phyloP scores from a whole-genome alignment of 2,888 invertebrate species.

The Harpalus rubripes region DNA sequence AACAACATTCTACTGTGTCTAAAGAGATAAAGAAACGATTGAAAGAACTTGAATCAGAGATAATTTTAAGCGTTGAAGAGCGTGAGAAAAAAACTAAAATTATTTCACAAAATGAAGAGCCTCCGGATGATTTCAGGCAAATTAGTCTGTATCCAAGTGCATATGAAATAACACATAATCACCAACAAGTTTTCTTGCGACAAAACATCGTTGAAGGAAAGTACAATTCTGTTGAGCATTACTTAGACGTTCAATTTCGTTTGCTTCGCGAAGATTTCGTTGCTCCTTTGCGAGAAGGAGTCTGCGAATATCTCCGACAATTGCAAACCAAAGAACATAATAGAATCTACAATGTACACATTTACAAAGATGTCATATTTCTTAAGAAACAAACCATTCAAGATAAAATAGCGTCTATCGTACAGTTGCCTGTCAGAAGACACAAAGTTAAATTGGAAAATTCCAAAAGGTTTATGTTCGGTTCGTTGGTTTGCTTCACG shows the following conservation, averaged over 20 bases:
- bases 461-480: slow-evolving; percentile 82
- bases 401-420: slow-evolving; percentile 67
- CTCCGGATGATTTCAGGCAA: slow-evolving; percentile 35
- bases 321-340: neutral
- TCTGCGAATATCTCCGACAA: slow-evolving; percentile 71
- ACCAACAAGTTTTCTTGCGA: slow-evolving; percentile 75
- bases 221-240: slow-evolving; percentile 82
- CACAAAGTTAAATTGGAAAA: slow-evolving; percentile 76
- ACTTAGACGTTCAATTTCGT: slow-evolving; percentile 86
- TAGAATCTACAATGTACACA: slow-evolving; percentile 35
- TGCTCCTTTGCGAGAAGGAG: slow-evolving; percentile 83
- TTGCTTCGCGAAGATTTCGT: slow-evolving; percentile 87
- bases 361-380: slow-evolving; percentile 58
- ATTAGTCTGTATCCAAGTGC: slow-evolving; percentile 78
- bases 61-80: neutral
- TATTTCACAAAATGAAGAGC: slow-evolving; percentile 9
- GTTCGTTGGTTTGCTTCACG: slow-evolving; percentile 85
- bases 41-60: neutral
- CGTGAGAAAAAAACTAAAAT: slow-evolving; percentile 7
- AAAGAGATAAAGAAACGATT: slow-evolving; percentile 22
- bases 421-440: slow-evolving; percentile 70
- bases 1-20: slow-evolving; percentile 15
- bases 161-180: slow-evolving; percentile 72
- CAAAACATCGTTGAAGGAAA: slow-evolving; percentile 81
- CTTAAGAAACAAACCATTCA: neutral